A percentile compares a stretch with the other conserved stretches of the same genome.
These are phyloP conservation scores for Hippoglossus hippoglossus DNA, from an alignment of 2,797 vertebrate genomes.

Conservation along the genomic window DNA sequence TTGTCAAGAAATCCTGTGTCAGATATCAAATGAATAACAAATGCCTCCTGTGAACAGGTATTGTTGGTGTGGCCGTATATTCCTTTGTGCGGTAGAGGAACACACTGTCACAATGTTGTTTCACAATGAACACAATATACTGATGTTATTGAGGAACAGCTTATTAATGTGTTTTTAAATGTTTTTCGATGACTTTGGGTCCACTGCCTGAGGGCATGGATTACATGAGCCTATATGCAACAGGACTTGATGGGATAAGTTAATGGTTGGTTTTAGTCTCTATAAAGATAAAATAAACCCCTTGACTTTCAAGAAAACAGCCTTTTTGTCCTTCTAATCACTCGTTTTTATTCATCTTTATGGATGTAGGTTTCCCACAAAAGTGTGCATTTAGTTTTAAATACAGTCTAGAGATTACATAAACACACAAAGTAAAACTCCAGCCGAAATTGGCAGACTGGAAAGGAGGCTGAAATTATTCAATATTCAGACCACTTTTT, in stretches of 20 bases:
- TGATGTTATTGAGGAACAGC: not conserved
- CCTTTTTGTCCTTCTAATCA: not conserved
- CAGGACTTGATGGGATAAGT: not conserved
- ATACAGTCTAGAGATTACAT: too few relatives aligned
- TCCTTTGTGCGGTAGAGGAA: too few relatives aligned
- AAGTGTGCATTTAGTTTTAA: too few relatives aligned
- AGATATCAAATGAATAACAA: not conserved
- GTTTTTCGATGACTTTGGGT: not conserved
- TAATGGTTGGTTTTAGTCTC: not conserved
- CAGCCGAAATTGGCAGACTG: too few relatives aligned
- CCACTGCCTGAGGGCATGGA: not conserved
- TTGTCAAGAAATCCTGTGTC: too few relatives aligned
- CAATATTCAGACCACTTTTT: too few relatives aligned
- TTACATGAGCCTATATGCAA: not conserved
- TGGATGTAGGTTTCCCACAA: too few relatives aligned
- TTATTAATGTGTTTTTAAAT: not conserved
- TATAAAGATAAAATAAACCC: not conserved
- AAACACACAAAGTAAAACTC: too few relatives aligned
- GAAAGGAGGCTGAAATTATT: too few relatives aligned
- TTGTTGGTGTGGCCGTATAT: not conserved
- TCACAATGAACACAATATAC: constrained; percentile 1
- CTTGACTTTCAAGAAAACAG: not conserved
- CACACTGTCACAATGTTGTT: constrained; percentile 2
- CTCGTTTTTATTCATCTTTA: too few relatives aligned
- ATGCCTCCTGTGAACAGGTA: not conserved